These are phyloP conservation scores for Halichoeres trimaculatus DNA, from an alignment of 2,113 vertebrate genomes.

Conservation along the genomic window DNA sequence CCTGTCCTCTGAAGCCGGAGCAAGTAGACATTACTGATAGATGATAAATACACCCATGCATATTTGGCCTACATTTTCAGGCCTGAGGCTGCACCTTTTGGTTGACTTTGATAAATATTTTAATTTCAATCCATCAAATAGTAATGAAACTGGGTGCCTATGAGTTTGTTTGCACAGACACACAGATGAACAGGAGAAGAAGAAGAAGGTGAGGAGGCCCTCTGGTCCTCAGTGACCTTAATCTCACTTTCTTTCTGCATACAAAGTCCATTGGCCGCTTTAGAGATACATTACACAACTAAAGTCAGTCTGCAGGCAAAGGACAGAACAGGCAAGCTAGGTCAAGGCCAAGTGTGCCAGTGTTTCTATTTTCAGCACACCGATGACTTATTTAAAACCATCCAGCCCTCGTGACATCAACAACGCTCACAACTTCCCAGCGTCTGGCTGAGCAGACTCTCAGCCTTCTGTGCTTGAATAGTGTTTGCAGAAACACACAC, in stretches of 20 bases:
- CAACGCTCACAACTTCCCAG: constrained; percentile 44
- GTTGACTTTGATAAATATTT: constrained; percentile 67
- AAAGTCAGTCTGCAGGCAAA: constrained; percentile 33
- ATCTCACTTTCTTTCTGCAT: constrained; percentile 23
- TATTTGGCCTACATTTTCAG: constrained; percentile 46
- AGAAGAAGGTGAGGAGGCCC: constrained; percentile 9
- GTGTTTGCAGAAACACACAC: background rate
- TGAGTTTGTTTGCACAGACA: constrained; percentile 9
- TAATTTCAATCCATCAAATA: constrained; percentile 60
- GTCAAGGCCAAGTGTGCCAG: constrained; percentile 66
- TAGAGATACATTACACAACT: constrained; percentile 30
- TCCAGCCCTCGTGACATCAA: constrained; percentile 65
- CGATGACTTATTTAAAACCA: constrained; percentile 82
- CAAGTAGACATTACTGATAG: constrained; percentile 8
- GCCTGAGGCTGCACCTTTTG: constrained; percentile 41
- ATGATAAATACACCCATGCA: constrained; percentile 34
- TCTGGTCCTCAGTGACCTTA: constrained; percentile 29
- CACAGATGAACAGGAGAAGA: background rate
- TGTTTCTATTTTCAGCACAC: constrained; percentile 72
- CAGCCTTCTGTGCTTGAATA: constrained; percentile 29
- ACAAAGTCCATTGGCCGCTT: constrained; percentile 4
- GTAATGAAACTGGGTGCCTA: constrained; percentile 36
- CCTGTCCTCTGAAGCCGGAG: constrained; percentile 22
- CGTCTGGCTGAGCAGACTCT: constrained; percentile 59
- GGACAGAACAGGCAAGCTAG: constrained; percentile 32